Conservation (phyloP, 2,113 vertebrate species). For the Aspidoscelis tigris region DNA sequence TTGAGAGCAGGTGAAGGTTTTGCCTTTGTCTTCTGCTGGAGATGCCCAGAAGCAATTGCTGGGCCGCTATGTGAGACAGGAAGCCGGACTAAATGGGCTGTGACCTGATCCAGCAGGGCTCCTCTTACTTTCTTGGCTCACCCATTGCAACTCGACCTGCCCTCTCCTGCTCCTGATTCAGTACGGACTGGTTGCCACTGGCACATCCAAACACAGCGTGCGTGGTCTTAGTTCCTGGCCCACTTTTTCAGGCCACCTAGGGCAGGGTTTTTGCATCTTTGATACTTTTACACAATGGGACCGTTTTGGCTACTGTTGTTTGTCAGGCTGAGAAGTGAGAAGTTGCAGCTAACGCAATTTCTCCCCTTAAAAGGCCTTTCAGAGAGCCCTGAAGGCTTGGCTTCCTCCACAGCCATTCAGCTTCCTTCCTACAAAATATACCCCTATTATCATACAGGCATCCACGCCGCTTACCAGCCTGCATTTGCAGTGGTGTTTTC, state of each 20-base stretch:
- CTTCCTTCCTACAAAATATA: not conserved
- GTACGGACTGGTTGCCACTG: no score
- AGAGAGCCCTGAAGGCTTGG: not conserved
- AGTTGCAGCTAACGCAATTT: not conserved
- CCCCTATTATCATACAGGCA: not conserved
- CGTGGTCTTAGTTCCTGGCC: not conserved
- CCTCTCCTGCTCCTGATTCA: not conserved
- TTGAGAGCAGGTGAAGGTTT: no score
- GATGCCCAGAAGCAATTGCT: no score
- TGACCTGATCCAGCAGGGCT: no score
- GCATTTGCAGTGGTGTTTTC: not conserved
- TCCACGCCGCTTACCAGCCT: not conserved
- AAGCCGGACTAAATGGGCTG: no score
- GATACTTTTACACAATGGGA: not conserved
- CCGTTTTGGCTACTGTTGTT: not conserved
- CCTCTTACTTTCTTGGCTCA: no score
- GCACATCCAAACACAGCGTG: no score
- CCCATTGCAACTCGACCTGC: no score
- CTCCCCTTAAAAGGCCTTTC: not conserved
- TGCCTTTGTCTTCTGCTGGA: no score
- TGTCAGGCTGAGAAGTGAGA: not conserved
- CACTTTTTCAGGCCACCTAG: not conserved
- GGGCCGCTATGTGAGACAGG: no score
- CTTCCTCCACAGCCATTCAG: not conserved
- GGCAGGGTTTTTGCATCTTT: not conserved